Conservation (phyloP, 2,113 vertebrate genomes). For the Gadus macrocephalus region DNA sequence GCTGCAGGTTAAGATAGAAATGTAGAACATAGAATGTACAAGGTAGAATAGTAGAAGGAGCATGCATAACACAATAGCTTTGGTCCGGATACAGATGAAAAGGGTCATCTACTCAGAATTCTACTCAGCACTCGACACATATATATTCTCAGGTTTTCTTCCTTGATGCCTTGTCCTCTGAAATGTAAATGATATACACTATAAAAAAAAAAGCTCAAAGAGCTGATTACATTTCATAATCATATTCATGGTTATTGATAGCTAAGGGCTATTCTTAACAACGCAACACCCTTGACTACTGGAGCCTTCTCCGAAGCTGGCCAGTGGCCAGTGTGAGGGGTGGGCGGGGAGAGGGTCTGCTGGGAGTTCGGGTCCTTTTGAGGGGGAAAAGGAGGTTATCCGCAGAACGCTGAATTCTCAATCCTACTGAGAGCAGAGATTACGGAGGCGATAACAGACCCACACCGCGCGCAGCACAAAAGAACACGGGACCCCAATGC, state of each 20-base stretch:
- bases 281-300: conserved; percentile 14
- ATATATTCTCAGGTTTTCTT: too few relatives aligned
- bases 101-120: too few relatives aligned
- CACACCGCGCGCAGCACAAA: conserved; percentile 32
- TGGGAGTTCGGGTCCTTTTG: conserved; percentile 26
- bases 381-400: conserved; percentile 22
- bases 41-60: too few relatives aligned
- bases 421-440: conserved; percentile 41
- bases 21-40: too few relatives aligned
- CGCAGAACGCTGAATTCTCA: conserved; percentile 26
- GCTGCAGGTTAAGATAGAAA: too few relatives aligned
- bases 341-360: conserved; percentile 1
- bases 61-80: too few relatives aligned
- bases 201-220: background rate
- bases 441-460: conserved; percentile 63
- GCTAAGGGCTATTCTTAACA: background rate
- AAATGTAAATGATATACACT: conserved; percentile 8
- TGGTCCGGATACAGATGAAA: too few relatives aligned
- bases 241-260: conserved; percentile 21
- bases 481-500: conserved; percentile 41
- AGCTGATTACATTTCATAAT: conserved; percentile 10
- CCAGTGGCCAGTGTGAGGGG: background rate
- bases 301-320: conserved; percentile 27
- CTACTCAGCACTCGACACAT: too few relatives aligned
- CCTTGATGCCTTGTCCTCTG: background rate